These are phyloP conservation scores for Ceratina japonica DNA, from an alignment of 1,140 invertebrate genomes.

Conservation along the genomic window DNA sequence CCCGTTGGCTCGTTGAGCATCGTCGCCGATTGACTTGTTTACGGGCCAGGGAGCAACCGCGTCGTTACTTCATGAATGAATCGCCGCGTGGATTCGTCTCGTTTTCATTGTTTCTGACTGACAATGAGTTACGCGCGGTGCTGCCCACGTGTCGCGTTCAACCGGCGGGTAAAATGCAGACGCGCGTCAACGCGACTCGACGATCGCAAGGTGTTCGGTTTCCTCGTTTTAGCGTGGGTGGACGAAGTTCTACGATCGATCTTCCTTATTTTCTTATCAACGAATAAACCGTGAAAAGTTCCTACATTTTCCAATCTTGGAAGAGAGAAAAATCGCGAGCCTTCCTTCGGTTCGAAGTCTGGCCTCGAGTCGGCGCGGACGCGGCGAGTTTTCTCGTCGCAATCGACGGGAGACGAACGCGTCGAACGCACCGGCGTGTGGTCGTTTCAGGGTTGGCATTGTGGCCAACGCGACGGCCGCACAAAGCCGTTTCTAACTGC, in stretches of 20 bases:
- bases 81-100: slow-evolving; percentile 18
- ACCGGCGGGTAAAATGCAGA: neutral
- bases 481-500: slow-evolving; percentile 27
- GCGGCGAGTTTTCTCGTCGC: slow-evolving; percentile 25
- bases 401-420: neutral
- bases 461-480: slow-evolving; percentile 1
- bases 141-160: neutral
- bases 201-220: neutral
- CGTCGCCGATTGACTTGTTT: slow-evolving; percentile 68
- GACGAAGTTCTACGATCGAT: no score
- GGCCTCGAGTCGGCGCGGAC: neutral
- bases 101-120: slow-evolving; percentile 61
- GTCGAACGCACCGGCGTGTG: slow-evolving; percentile 34
- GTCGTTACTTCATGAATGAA: slow-evolving; percentile 11
- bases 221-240: neutral
- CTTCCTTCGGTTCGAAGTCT: neutral
- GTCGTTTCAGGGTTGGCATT: slow-evolving; percentile 38
- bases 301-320: neutral
- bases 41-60: slow-evolving; percentile 68
- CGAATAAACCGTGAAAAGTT: neutral
- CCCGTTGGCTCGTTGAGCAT: slow-evolving; percentile 23
- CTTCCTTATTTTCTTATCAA: neutral
- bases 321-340: neutral
- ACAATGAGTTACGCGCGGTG: slow-evolving; percentile 5
- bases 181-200: neutral